Conservation (phyloP, 1,140 invertebrate species). For the Nasonia giraulti region DNA sequence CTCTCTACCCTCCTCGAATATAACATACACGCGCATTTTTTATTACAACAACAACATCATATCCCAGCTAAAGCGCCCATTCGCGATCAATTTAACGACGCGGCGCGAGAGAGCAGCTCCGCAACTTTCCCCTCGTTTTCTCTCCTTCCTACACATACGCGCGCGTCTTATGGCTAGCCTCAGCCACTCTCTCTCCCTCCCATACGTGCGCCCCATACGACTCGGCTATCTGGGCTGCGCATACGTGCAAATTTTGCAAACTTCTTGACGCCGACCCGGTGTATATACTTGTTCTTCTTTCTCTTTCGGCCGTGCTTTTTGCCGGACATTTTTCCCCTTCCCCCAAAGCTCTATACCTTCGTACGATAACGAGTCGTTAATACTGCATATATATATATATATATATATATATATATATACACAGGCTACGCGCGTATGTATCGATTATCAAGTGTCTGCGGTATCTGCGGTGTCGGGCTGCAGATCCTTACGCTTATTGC, state of each 20-base stretch:
- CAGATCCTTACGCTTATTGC: background rate
- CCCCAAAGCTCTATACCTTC: background rate
- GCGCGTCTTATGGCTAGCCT: background rate
- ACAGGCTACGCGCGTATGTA: background rate
- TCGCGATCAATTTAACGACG: slow-evolving; percentile 38
- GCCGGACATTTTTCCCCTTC: background rate
- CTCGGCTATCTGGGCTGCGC: background rate
- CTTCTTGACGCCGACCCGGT: background rate
- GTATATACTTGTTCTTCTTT: background rate
- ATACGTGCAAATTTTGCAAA: slow-evolving; percentile 34
- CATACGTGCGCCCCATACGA: no score
- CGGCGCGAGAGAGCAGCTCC: background rate
- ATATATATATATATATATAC: background rate
- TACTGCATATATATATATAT: background rate
- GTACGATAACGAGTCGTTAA: no score
- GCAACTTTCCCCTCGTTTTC: slow-evolving; percentile 17
- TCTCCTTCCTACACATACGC: background rate
- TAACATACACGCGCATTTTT: background rate
- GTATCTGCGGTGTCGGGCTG: slow-evolving; percentile 19
- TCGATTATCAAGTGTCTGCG: slow-evolving; percentile 41
- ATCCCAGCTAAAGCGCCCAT: background rate
- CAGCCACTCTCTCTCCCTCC: no score
- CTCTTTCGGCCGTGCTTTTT: no score
- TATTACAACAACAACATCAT: background rate
- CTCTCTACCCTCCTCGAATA: no score